Evolutionary conservation across 2,113 vertebrate genomes (phyloP).

Genomic region (Sprattus sprattus): DNA sequence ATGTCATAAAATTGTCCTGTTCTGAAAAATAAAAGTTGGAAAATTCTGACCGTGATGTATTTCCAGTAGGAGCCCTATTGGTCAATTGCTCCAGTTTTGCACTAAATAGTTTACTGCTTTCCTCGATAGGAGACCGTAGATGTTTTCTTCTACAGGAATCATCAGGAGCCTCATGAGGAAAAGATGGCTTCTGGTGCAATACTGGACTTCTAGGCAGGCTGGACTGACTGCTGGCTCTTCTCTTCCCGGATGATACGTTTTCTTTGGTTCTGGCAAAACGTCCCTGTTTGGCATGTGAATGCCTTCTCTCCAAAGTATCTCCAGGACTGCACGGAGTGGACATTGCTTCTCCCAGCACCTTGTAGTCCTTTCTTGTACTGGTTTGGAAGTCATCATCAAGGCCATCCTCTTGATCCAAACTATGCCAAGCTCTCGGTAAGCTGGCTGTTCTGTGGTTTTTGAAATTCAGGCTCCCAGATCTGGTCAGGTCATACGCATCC

Average conservation of each 20-base stretch:
- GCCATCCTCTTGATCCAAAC: conserved; percentile 63
- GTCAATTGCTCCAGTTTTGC: conserved; percentile 87
- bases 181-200: conserved; percentile 39
- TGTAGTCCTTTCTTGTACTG: conserved; percentile 55
- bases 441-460: conserved; percentile 68
- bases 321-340: conserved; percentile 67
- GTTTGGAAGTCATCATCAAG: conserved; percentile 43
- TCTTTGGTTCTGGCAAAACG: conserved; percentile 76
- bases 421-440: conserved; percentile 72
- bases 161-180: conserved; percentile 40
- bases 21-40: conserved; percentile 80
- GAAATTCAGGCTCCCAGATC: conserved; percentile 64
- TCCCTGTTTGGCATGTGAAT: conserved; percentile 72
- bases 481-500: conserved; percentile 68
- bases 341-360: conserved; percentile 49
- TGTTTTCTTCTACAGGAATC: conserved; percentile 34
- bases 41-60: conserved; percentile 69
- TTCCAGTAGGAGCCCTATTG: conserved; percentile 81
- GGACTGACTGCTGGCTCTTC: conserved; percentile 14
- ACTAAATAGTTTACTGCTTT: conserved; percentile 85
- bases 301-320: conserved; percentile 77
- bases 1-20: conserved; percentile 77
- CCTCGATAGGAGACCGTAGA: conserved; percentile 67
- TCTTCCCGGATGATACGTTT: conserved; percentile 74
- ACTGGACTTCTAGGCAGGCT: conserved; percentile 47